These are phyloP conservation scores for Parauchenoglanis ngamensis DNA, from an alignment of 2,797 vertebrate species.

Conservation along the genomic window DNA sequence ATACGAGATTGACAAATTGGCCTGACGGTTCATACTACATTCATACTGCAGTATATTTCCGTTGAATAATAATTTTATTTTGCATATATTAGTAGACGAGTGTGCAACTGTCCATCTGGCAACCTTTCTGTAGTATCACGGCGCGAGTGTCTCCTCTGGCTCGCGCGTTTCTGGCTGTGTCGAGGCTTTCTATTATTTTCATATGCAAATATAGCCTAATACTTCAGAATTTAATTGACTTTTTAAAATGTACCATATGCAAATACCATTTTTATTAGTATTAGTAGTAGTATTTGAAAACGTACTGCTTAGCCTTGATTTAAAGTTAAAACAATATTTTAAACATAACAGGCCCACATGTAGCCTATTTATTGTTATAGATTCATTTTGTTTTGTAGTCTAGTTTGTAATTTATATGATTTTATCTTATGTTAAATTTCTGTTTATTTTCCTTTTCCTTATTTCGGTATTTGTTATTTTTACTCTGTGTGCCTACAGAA, in stretches of 20 bases:
- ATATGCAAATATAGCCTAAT: too few species aligned
- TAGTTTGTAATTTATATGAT: neutral
- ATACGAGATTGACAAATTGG: neutral
- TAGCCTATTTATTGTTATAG: neutral
- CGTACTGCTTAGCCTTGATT: neutral
- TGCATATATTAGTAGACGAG: rapidly evolving
- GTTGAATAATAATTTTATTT: neutral
- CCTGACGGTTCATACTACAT: neutral
- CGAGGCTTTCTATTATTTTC: neutral
- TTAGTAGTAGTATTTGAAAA: neutral
- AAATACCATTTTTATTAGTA: neutral
- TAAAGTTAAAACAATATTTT: neutral
- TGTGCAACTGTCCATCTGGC: neutral
- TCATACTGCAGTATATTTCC: neutral
- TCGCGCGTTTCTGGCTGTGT: neutral
- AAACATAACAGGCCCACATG: neutral
- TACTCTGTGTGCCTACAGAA: neutral
- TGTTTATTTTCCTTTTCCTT: neutral
- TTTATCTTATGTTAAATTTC: neutral
- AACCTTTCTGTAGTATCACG: neutral
- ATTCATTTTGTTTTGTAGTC: neutral
- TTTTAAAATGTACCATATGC: neutral
- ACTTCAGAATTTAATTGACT: neutral
- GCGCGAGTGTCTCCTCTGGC: neutral
- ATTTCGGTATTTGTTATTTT: neutral